These are phyloP conservation scores for Aurelia aurita complex sp. Pacific DNA, from an alignment of 30 jellyfish, hydroid and myxozoan genomes.

Conservation along the genomic window DNA sequence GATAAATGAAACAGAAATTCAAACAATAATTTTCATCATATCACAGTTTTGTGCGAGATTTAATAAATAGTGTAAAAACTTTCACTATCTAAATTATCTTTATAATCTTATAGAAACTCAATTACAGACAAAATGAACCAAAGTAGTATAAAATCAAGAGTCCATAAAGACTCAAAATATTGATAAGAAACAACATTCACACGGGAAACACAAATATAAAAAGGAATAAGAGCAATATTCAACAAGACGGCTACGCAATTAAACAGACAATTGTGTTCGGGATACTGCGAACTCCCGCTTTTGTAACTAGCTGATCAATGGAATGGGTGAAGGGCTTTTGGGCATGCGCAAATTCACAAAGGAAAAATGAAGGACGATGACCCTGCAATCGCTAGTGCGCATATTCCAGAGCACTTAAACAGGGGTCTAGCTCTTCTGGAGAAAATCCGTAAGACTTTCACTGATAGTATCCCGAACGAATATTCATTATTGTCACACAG, in stretches of 20 bases:
- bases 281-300: too few relatives aligned
- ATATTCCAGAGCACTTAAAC: too few relatives aligned
- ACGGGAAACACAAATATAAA: constrained; percentile 58
- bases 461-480: too few relatives aligned
- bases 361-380: too few relatives aligned
- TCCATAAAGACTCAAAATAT: constrained; percentile 55
- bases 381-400: too few relatives aligned
- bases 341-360: too few relatives aligned
- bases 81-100: constrained; percentile 37
- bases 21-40: constrained; percentile 55
- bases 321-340: too few relatives aligned
- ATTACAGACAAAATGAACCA: constrained; percentile 66
- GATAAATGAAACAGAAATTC: neutral
- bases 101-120: constrained; percentile 60
- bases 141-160: constrained; percentile 65
- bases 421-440: too few relatives aligned
- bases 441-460: too few relatives aligned
- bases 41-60: constrained; percentile 68
- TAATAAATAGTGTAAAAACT: constrained; percentile 71
- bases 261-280: too few relatives aligned
- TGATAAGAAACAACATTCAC: constrained; percentile 48
- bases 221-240: constrained; percentile 17
- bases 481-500: too few relatives aligned
- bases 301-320: too few relatives aligned
- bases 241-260: constrained; percentile 7